Evolutionary conservation across 2,888 invertebrate species (phyloP).

Genomic region (Chloroclysta siterata): DNA sequence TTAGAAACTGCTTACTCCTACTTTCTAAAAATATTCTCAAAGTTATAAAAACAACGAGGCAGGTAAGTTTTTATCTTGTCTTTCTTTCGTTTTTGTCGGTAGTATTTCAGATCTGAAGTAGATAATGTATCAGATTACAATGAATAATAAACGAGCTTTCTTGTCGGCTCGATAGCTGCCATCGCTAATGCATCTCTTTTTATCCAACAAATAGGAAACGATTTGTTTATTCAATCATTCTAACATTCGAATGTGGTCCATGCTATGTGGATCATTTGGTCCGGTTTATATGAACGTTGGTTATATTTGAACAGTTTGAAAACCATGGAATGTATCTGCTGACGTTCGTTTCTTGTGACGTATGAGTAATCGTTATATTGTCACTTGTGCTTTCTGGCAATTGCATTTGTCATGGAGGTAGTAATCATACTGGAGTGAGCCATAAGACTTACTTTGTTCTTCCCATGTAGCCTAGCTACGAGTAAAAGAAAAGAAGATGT

Average conservation of each 20-base stretch:
- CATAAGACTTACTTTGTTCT: too few relatives aligned
- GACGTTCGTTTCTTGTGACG: too few relatives aligned
- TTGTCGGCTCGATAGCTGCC: slow-evolving; percentile 51
- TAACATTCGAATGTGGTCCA: slow-evolving; percentile 34
- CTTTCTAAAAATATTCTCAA: not conserved
- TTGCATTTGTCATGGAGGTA: too few relatives aligned
- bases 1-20: too few relatives aligned
- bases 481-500: too few relatives aligned
- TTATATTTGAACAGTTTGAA: not conserved
- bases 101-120: slow-evolving; percentile 53
- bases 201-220: slow-evolving; percentile 54
- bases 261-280: slow-evolving; percentile 17
- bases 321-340: not conserved
- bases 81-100: slow-evolving; percentile 49
- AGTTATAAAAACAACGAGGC: slow-evolving; percentile 10
- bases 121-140: slow-evolving; percentile 72
- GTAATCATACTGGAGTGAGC: too few relatives aligned
- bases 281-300: slow-evolving; percentile 13
- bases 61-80: slow-evolving; percentile 40
- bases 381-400: too few relatives aligned
- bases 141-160: slow-evolving; percentile 71
- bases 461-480: too few relatives aligned
- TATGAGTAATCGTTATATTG: too few relatives aligned
- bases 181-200: slow-evolving; percentile 60
- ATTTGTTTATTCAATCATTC: slow-evolving; percentile 44